Evolutionary conservation across 2,113 vertebrate genomes (phyloP), one percentile per base, ranked within the genome.

Genomic region (Blennius ocellaris): DNA sequence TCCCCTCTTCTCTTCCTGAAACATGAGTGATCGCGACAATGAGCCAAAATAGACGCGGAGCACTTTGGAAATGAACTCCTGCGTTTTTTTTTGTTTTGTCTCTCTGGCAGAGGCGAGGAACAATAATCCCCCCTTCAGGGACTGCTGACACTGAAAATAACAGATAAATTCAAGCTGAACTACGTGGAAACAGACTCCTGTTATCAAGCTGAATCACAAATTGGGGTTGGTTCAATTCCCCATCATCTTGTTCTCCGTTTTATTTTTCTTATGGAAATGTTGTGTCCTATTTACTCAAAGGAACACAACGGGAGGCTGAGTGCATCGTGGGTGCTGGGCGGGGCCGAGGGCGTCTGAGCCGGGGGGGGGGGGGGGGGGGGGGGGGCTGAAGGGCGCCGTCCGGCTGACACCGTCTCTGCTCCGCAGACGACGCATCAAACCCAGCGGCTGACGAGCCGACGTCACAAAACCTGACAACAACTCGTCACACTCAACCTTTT

Each of bases 81-180:
- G 17, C 21, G 21, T 30, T 30, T 14, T 30, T 30, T 14, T 82
- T 58, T 76, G 36, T 58, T 83, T 77, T 65, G 63, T 87, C 65
- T 79, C 21, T 76, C 74, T 85, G 78, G 78, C 67, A 86, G 83
- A 72, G 38, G 63, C 0, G 36, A 49, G 63, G 39, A 56, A 64
- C 56, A 76, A 64, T 87, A 73, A 83, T 80, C 76, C 75, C 47
- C 37, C 75, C 84, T 71, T 82, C 56, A 73, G 84, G 84, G 84
- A 82, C 49, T n/a, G n/a, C 57, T 84, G 65, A 82, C 69, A 64
- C 75, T 36, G 66, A 71, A 74, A 81, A 83, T 77, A 72, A 71
- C 64, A 64, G 68, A 76, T 78, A 77, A 65, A 65, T 80, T 59
- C 43, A 76, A 85, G 66, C 56, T 63, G 59, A 50, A 60, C 40